Evolutionary conservation across 2,888 invertebrate genomes (phyloP).

Genomic region (Chirona hameri): DNA sequence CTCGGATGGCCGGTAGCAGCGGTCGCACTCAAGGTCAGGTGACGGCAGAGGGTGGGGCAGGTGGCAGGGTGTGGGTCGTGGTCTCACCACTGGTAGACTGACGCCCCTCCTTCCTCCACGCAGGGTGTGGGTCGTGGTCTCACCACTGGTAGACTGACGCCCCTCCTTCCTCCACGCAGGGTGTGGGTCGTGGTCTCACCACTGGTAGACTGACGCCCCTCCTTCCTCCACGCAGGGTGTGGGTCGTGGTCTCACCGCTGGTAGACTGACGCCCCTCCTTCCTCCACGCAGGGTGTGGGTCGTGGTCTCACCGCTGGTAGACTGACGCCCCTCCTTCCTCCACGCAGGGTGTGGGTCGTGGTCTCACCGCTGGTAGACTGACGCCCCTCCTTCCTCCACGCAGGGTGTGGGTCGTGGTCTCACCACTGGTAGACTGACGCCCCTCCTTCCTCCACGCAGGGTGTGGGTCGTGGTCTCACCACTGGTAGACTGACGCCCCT

Average conservation of each 20-base stretch:
- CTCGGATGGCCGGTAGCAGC: too few species aligned
- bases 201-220: conserved; percentile 2
- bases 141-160: conserved; percentile 4
- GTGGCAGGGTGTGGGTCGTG: neutral
- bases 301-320: conserved; percentile 62
- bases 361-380: conserved; percentile 48
- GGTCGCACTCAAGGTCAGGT: too few species aligned
- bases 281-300: conserved; percentile 67
- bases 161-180: conserved; percentile 53
- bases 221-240: conserved; percentile 60
- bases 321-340: neutral
- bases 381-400: neutral
- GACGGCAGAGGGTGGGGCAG: too few species aligned
- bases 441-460: conserved; percentile 53
- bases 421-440: conserved; percentile 4
- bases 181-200: conserved; percentile 75
- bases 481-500: conserved; percentile 2
- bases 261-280: neutral
- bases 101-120: neutral
- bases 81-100: neutral
- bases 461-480: conserved; percentile 75
- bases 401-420: conserved; percentile 83
- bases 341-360: conserved; percentile 78
- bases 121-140: conserved; percentile 83
- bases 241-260: conserved; percentile 66